Percentiles rank a stretch among this genome's conserved stretches.
Evolutionary conservation across 2,113 vertebrate species (phyloP).

Genomic region (Lepidiolamprologus cunningtoni): DNA sequence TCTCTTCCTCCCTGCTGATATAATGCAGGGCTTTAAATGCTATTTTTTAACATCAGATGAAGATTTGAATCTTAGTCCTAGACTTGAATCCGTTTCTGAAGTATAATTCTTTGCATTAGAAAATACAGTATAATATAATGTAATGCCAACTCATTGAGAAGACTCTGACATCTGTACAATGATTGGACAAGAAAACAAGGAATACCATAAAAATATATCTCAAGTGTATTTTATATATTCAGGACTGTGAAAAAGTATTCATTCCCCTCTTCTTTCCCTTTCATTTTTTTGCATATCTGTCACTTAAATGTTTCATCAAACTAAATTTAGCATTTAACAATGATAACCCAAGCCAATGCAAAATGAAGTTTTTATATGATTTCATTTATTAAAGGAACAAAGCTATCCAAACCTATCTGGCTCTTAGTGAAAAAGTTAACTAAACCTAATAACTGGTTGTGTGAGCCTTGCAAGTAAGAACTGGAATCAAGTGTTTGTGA

Average conservation of each 20-base stretch:
- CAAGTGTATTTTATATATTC: fast-evolving
- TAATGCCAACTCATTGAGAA: background rate
- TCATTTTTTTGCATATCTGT: background rate
- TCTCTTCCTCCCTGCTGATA: conserved; percentile 37
- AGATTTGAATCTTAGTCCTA: background rate
- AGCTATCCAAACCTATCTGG: background rate
- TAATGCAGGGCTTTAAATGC: conserved; percentile 22
- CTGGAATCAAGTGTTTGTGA: background rate
- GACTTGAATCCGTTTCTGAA: background rate
- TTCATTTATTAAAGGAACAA: background rate
- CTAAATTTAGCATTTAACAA: background rate
- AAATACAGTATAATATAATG: background rate
- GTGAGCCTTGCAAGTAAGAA: background rate
- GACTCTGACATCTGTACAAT: background rate
- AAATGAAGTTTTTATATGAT: background rate
- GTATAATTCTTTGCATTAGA: background rate
- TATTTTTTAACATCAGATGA: conserved; percentile 4
- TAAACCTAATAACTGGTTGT: background rate
- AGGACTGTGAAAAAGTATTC: background rate
- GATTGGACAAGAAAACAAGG: background rate
- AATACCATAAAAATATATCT: background rate
- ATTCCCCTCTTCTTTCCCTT: background rate
- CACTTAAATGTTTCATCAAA: background rate
- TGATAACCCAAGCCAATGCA: background rate
- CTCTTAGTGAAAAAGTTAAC: background rate